These are phyloP conservation scores for Psittacula echo DNA, from an alignment of 2,797 vertebrate species.

Conservation along the genomic window DNA sequence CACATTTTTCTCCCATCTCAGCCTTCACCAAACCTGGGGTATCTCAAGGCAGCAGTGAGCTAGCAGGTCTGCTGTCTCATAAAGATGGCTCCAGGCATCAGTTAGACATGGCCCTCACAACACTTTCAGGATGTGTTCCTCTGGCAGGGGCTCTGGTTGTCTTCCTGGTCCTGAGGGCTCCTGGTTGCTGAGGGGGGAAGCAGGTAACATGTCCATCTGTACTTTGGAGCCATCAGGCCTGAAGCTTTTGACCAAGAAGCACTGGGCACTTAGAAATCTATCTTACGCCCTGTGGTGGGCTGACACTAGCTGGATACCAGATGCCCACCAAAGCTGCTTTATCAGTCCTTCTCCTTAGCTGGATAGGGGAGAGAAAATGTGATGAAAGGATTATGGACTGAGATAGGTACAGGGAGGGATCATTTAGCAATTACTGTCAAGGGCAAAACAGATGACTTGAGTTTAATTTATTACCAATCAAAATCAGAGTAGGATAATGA, in stretches of 20 bases:
- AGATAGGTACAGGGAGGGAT: neutral
- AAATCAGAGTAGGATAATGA: neutral
- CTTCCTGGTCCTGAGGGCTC: fast-evolving
- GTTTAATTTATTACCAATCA: neutral
- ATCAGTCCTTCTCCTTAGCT: neutral
- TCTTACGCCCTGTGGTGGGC: neutral
- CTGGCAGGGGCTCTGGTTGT: fast-evolving
- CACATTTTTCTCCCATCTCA: neutral
- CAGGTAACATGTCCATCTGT: neutral
- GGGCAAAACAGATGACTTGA: neutral
- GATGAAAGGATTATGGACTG: neutral
- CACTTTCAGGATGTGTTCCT: neutral
- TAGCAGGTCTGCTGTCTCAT: neutral
- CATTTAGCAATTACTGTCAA: neutral
- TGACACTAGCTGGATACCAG: neutral
- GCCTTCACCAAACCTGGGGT: neutral
- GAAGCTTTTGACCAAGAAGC: neutral
- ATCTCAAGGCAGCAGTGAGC: neutral
- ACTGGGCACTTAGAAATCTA: neutral
- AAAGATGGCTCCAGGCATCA: fast-evolving
- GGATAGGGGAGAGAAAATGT: neutral
- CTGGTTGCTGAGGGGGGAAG: neutral
- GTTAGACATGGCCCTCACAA: too few species aligned
- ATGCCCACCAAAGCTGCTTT: neutral
- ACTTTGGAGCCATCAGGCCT: neutral